These are phyloP conservation scores for human (Homo sapiens) DNA, from an alignment of 2,113 vertebrate genomes.

Conservation along the genomic window GRCh38 chr6:87050501-87051000, in stretches of 20 bases:
- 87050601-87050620: neutral
- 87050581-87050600: neutral
- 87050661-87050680: neutral
- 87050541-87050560: neutral
- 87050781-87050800: conserved; percentile 41
- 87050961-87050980: neutral
- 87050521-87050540: neutral
- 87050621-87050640: neutral
- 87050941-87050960: neutral
- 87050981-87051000: neutral
- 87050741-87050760: neutral
- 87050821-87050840: neutral
- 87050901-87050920: neutral
- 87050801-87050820: conserved; percentile 7
- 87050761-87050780: neutral
- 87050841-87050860: conserved; percentile 34
- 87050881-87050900: neutral
- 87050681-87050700: neutral
- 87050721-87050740: neutral
- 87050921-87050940: neutral
- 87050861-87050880: conserved; percentile 44
- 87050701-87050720: conserved; percentile 11
- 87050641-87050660: conserved; percentile 15
- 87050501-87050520: conserved; percentile 6
- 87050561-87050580: neutral